phyloP scores from a whole-genome alignment of 2,888 invertebrate genomes.

The Lysandra coridon region DNA sequence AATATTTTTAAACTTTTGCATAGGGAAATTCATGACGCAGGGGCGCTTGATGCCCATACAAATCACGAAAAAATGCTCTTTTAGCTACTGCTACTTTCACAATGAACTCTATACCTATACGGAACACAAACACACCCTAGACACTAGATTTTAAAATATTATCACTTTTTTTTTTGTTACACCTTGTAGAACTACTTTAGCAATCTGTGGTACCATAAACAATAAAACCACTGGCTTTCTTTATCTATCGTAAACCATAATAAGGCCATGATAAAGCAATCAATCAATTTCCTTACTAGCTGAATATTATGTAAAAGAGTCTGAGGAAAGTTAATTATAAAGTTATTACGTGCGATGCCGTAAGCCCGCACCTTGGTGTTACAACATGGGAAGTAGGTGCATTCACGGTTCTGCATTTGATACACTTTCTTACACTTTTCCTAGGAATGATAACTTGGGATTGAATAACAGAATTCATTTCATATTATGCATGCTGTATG shows the following conservation, averaged over 20 bases:
- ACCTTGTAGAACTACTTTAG: not conserved
- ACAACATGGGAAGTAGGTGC: slow-evolving; percentile 2
- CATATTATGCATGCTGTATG: too few relatives aligned
- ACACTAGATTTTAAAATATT: too few relatives aligned
- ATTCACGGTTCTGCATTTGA: slow-evolving; percentile 13
- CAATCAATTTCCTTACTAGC: not conserved
- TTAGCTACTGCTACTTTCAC: too few relatives aligned
- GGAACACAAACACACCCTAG: too few relatives aligned
- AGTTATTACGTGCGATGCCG: slow-evolving; percentile 5
- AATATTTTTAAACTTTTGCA: too few relatives aligned
- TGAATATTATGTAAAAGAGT: not conserved
- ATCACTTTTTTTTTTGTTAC: too few relatives aligned
- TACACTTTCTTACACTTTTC: slow-evolving; percentile 1
- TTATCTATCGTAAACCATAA: not conserved
- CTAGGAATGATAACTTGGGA: not conserved
- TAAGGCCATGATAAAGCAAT: slow-evolving; percentile 2
- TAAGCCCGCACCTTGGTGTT: slow-evolving; percentile 6
- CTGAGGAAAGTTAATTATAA: slow-evolving; percentile 6
- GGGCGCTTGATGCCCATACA: too few relatives aligned
- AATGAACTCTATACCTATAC: too few relatives aligned
- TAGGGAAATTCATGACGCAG: too few relatives aligned
- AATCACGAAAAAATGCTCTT: too few relatives aligned
- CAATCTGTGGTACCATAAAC: not conserved
- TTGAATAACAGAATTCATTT: not conserved
- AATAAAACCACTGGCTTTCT: not conserved